phyloP scores from a whole-genome alignment of 2,113 vertebrate genomes.

The Xenopus tropicalis region UCB_Xtro_10.0 CM004450.2:62003001-62003500 shows the following conservation, averaged over 20 bases:
- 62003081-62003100: slow-evolving; percentile 53
- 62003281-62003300: slow-evolving; percentile 46
- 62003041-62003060: slow-evolving; percentile 55
- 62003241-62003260: too few relatives aligned
- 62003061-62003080: slow-evolving; percentile 58
- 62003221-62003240: too few relatives aligned
- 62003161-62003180: too few relatives aligned
- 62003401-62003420: too few relatives aligned
- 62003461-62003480: slow-evolving; percentile 34
- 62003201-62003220: too few relatives aligned
- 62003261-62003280: slow-evolving; percentile 43
- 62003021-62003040: slow-evolving; percentile 47
- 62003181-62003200: too few relatives aligned
- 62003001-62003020: slow-evolving; percentile 49
- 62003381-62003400: slow-evolving; percentile 53
- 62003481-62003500: too few relatives aligned
- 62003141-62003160: too few relatives aligned
- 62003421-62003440: background rate
- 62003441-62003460: slow-evolving; percentile 18
- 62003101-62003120: too few relatives aligned
- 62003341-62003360: slow-evolving; percentile 76
- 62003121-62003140: too few relatives aligned
- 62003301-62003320: slow-evolving; percentile 38
- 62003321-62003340: slow-evolving; percentile 72
- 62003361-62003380: slow-evolving; percentile 59